Conservation (phyloP, 2,113 vertebrate species). For the Psittacara wagleri region DNA sequence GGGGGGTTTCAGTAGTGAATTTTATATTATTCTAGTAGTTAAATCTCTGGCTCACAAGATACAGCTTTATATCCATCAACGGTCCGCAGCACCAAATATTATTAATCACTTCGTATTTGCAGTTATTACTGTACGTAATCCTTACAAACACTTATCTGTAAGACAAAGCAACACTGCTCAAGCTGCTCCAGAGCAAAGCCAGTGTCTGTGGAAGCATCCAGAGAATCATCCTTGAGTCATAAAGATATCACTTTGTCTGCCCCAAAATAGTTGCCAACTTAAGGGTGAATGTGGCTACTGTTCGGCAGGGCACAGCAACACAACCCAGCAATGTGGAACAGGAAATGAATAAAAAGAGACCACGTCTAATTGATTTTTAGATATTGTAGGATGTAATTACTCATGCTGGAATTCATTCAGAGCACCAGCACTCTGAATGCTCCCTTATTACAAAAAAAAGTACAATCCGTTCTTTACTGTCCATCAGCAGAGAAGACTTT, state of each 20-base stretch:
- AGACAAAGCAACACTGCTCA: not conserved
- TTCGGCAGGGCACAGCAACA: not conserved
- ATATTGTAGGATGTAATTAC: slow-evolving; percentile 41
- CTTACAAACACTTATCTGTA: not conserved
- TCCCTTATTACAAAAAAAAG: not conserved
- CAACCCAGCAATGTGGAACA: not conserved
- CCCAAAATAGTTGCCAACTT: not conserved
- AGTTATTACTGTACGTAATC: not conserved
- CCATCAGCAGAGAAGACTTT: not conserved
- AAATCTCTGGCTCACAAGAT: not conserved
- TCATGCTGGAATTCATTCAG: slow-evolving; percentile 47
- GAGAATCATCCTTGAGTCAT: not conserved
- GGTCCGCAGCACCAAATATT: not conserved
- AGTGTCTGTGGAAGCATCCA: not conserved
- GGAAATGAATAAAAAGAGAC: not conserved
- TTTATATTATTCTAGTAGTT: not conserved
- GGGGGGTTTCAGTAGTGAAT: fast-evolving
- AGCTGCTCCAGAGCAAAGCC: not conserved
- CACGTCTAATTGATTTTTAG: slow-evolving; percentile 43
- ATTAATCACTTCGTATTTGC: not conserved
- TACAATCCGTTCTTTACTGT: slow-evolving; percentile 9
- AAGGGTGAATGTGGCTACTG: slow-evolving; percentile 49
- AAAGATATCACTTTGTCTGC: slow-evolving; percentile 40
- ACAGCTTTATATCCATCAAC: not conserved
- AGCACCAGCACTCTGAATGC: not conserved